Base-by-base conservation (phyloP, 1,140 invertebrate genomes). In the Dufourea novaeangliae region DNA sequence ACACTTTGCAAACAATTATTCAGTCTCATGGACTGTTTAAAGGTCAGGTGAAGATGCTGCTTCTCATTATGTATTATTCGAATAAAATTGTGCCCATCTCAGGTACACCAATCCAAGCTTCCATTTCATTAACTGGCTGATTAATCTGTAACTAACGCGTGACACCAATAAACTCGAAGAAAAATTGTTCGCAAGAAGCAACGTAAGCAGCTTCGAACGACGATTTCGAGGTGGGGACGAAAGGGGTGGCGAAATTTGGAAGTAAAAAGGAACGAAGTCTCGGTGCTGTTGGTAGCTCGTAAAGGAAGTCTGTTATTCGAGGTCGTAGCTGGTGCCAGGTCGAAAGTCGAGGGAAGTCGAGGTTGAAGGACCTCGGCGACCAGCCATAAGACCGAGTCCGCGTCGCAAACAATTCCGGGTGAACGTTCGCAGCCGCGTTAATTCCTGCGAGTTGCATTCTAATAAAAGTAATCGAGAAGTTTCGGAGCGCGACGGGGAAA, bases 391-490 rank as follows among this genome's bases (percentile, higher is more conserved):
- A 67, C 61, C 46, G 77, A 79, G 22, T 74, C n/a, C 71, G 72
- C 70, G 57, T 82, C 44, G 75, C 82, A 84, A 87, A 86, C 82
- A 82, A 85, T 62, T 63, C 70, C 77, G 37, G 46, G 27, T n/a
- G 69, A 50, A 20, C 68, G 52, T 37, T 78, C 74, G 61, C 59
- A 73, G 73, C 73, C 70, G 81, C 81, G 85, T 88, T 88, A 88
- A 88, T 86, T 85, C 68, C 52, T 66, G 41, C n/a, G 72, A 85
- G 83, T 82, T 86, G 85, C 83, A 84, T 88, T 81, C 85, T 88
- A 87, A 88, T 88, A 87, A 86, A 88, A 88, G 83, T 87, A 87
- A 88, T 88, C 82, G 87, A 88, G 84, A 86, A 88, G 83, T 88
- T 88, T 72, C 57, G n/a, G 79, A 79, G 76, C 61, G 85, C 82